Evolutionary conservation across 2,888 invertebrate genomes (phyloP).

Genomic region (Pseudoips prasinana): DNA sequence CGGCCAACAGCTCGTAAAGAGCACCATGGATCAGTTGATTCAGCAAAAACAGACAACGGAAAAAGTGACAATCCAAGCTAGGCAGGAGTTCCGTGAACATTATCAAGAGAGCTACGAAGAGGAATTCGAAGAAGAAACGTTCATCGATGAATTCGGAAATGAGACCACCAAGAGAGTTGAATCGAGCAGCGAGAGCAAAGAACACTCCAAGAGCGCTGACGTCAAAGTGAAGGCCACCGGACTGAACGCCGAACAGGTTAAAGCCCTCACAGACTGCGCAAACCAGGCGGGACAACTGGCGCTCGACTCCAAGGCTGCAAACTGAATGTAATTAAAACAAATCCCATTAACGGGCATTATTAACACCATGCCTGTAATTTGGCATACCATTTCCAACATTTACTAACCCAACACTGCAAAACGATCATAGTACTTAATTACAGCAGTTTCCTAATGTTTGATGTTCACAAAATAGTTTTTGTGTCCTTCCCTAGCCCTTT

Average conservation of each 20-base stretch:
- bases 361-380: conserved; percentile 29
- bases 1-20: conserved; percentile 73
- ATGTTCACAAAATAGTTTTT: conserved; percentile 27
- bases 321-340: conserved; percentile 62
- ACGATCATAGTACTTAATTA: conserved; percentile 25
- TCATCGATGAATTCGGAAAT: conserved; percentile 70
- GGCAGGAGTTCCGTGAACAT: conserved; percentile 75
- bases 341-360: conserved; percentile 23
- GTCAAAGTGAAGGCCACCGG: conserved; percentile 75
- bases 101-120: conserved; percentile 76
- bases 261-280: conserved; percentile 75
- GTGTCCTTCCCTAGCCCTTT: conserved; percentile 15
- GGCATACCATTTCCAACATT: conserved; percentile 15
- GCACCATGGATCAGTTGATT: conserved; percentile 72
- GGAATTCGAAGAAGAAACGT: conserved; percentile 75
- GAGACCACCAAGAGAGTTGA: conserved; percentile 71
- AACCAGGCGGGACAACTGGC: conserved; percentile 76
- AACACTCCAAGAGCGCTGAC: conserved; percentile 74
- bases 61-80: conserved; percentile 69
- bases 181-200: conserved; percentile 75
- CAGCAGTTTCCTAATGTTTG: conserved; percentile 27
- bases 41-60: conserved; percentile 67
- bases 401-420: conserved; percentile 16
- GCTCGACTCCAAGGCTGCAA: conserved; percentile 71
- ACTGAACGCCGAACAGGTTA: conserved; percentile 68